Conservation (phyloP, 2,113 vertebrate genomes). For the Nothoprocta pentlandii region DNA sequence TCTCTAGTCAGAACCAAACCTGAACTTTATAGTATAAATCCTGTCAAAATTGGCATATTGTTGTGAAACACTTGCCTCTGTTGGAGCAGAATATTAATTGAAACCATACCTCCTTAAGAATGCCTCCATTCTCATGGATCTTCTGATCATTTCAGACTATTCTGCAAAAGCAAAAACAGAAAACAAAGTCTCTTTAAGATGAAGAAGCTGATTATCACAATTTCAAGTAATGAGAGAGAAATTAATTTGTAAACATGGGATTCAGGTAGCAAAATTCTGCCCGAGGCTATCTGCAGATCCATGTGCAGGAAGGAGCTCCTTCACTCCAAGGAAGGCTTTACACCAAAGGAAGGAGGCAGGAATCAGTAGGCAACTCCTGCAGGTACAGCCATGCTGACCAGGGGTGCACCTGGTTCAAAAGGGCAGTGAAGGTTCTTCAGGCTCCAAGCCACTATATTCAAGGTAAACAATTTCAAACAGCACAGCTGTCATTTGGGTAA, state of each 20-base stretch:
- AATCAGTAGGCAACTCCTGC: neutral
- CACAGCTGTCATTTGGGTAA: neutral
- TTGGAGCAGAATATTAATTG: neutral
- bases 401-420: neutral
- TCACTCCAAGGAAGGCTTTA: neutral
- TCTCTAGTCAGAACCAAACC: neutral
- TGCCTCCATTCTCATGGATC: neutral
- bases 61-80: neutral
- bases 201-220: neutral
- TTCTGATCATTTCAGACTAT: neutral
- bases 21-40: neutral
- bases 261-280: neutral
- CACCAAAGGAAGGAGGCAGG: neutral
- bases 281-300: neutral
- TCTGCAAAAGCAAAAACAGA: neutral
- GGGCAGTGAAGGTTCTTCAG: neutral
- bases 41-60: neutral
- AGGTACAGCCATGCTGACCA: neutral
- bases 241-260: neutral
- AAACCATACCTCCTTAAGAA: slow-evolving; percentile 19
- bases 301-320: neutral
- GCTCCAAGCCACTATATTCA: neutral
- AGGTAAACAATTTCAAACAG: neutral
- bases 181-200: slow-evolving; percentile 8
- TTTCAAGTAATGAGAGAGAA: neutral